phyloP scores from a whole-genome alignment of 2,113 vertebrate genomes.

The Spilogale gracilis region DNA sequence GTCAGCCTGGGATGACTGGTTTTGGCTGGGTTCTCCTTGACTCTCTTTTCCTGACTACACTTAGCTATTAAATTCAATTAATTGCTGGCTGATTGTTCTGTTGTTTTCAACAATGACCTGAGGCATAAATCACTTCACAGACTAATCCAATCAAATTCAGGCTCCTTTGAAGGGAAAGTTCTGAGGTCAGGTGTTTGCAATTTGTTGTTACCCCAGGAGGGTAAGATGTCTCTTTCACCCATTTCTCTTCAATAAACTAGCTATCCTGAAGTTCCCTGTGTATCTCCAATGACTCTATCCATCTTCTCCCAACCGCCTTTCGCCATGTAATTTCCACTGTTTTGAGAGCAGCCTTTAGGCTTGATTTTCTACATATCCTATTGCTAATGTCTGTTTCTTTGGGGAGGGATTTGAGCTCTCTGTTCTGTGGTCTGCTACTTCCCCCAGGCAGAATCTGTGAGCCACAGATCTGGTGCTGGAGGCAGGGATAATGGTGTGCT shows the following conservation, averaged over 20 bases:
- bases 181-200: neutral
- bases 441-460: neutral
- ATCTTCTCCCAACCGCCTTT: neutral
- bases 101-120: constrained; percentile 7
- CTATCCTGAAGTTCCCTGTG: neutral
- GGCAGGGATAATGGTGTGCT: neutral
- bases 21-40: constrained; percentile 27
- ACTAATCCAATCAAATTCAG: constrained; percentile 20
- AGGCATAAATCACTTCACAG: constrained; percentile 6
- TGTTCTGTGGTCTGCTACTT: neutral
- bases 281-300: neutral
- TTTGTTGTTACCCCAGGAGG: neutral
- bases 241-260: neutral
- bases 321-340: neutral
- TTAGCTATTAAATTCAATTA: constrained; percentile 50
- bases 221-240: neutral
- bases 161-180: constrained; percentile 37
- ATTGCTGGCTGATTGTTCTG: constrained; percentile 36
- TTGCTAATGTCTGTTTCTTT: constrained; percentile 17
- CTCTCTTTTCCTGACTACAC: neutral
- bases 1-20: neutral
- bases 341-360: neutral
- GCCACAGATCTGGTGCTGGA: neutral
- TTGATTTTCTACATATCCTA: neutral
- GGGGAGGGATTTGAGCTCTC: neutral